Percentiles rank a stretch among this genome's conserved stretches.
Evolutionary conservation across 2,113 vertebrate species (phyloP).

Genomic region (Microcebus lehilahytsara): DNA sequence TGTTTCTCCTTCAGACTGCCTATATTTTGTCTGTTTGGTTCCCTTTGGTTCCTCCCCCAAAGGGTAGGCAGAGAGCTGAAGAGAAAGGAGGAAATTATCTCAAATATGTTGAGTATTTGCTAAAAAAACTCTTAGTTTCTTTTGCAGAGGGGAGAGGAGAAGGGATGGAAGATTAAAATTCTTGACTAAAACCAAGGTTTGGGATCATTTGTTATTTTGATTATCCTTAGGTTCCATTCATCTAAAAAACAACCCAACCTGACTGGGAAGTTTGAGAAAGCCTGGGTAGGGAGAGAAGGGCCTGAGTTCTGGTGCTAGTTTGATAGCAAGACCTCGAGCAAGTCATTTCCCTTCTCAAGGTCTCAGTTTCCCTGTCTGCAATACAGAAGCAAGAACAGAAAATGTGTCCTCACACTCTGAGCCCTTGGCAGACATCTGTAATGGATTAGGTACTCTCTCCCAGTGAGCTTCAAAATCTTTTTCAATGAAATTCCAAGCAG

Average conservation of each 20-base stretch:
- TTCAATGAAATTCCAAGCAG: not conserved
- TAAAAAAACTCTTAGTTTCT: not conserved
- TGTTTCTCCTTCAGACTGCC: not conserved
- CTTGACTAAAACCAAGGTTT: not conserved
- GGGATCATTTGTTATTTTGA: not conserved
- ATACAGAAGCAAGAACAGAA: not conserved
- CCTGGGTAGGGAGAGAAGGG: not conserved
- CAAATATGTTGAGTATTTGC: not conserved
- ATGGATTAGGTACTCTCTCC: not conserved
- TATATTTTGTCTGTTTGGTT: not conserved
- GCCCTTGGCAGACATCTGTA: not conserved
- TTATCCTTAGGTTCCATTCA: not conserved
- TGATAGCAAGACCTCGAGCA: not conserved
- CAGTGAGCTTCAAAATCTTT: not conserved
- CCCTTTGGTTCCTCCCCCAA: not conserved
- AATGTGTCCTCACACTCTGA: not conserved
- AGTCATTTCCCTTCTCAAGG: not conserved
- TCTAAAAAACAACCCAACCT: not conserved
- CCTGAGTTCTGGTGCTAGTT: not conserved
- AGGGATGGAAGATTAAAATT: not conserved
- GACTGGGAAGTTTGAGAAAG: not conserved
- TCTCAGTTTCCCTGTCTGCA: not conserved
- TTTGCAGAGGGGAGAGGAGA: not conserved
- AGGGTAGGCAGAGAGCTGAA: not conserved
- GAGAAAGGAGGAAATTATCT: not conserved